Evolutionary conservation across 2,888 invertebrate genomes (phyloP).

Genomic region (Bibio marci): DNA sequence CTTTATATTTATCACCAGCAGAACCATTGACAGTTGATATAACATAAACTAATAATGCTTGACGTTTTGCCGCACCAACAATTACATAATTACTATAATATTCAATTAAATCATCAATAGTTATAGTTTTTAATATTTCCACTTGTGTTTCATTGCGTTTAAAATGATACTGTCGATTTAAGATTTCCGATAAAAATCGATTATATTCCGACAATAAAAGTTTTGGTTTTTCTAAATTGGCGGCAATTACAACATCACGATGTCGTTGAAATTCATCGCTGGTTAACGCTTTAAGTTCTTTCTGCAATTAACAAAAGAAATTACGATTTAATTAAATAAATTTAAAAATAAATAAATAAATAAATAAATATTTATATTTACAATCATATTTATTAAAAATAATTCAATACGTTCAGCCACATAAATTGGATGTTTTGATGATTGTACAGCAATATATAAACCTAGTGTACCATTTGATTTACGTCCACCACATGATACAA

Average conservation of each 20-base stretch:
- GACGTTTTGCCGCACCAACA: slow-evolving; percentile 29
- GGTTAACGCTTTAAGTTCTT: too few species aligned
- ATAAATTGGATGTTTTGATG: slow-evolving; percentile 60
- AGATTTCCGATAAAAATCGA: slow-evolving; percentile 74
- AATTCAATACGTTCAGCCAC: slow-evolving; percentile 77
- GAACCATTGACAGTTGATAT: slow-evolving; percentile 41
- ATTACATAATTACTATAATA: slow-evolving; percentile 45
- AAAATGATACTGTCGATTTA: slow-evolving; percentile 76
- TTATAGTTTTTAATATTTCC: slow-evolving; percentile 57
- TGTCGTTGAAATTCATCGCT: slow-evolving; percentile 70
- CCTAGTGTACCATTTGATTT: slow-evolving; percentile 76
- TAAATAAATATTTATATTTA: too few species aligned
- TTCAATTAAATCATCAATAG: slow-evolving; percentile 58
- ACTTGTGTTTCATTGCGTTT: slow-evolving; percentile 75
- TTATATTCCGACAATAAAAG: slow-evolving; percentile 53
- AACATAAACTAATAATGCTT: slow-evolving; percentile 29
- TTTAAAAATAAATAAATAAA: too few species aligned
- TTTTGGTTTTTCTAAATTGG: slow-evolving; percentile 82
- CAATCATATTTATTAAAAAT: slow-evolving; percentile 64
- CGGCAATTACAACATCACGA: slow-evolving; percentile 62
- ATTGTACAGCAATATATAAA: slow-evolving; percentile 61
- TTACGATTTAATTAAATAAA: too few species aligned
- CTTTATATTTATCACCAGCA: slow-evolving; percentile 35
- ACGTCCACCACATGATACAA: slow-evolving; percentile 78
- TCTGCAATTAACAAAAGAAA: too few species aligned